These are phyloP conservation scores for Periparus ater DNA, from an alignment of 2,797 vertebrate genomes.

Conservation along the genomic window DNA sequence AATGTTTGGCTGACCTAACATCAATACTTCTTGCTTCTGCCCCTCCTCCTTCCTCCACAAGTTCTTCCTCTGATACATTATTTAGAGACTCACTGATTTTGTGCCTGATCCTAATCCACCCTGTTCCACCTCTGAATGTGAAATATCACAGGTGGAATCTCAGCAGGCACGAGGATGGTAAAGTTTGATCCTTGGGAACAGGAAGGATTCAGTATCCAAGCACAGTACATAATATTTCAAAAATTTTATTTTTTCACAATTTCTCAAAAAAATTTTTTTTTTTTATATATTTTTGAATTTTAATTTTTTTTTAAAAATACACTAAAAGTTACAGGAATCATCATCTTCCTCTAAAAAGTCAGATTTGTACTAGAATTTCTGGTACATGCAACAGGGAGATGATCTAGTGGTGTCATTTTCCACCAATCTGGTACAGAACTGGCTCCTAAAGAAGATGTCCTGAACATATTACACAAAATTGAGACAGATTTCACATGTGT, in stretches of 20 bases:
- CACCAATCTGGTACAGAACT: accelerated
- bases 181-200: not conserved
- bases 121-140: not conserved
- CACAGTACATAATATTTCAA: not conserved
- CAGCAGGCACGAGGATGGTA: not conserved
- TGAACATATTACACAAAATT: not conserved
- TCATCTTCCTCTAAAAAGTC: not conserved
- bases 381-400: accelerated
- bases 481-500: accelerated
- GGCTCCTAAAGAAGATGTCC: not conserved
- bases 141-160: not conserved
- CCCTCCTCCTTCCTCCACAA: not conserved
- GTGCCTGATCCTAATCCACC: not conserved
- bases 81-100: not conserved
- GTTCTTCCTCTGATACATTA: not conserved
- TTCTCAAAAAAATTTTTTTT: no score
- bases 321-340: accelerated
- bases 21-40: not conserved
- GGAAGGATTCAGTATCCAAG: not conserved
- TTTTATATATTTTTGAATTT: no score
- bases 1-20: not conserved
- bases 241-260: no score
- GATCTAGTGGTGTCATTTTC: accelerated
- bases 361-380: not conserved
- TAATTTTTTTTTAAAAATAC: not conserved